Evolutionary conservation across 2,113 vertebrate genomes (phyloP).

Genomic region (Alosa alosa): DNA sequence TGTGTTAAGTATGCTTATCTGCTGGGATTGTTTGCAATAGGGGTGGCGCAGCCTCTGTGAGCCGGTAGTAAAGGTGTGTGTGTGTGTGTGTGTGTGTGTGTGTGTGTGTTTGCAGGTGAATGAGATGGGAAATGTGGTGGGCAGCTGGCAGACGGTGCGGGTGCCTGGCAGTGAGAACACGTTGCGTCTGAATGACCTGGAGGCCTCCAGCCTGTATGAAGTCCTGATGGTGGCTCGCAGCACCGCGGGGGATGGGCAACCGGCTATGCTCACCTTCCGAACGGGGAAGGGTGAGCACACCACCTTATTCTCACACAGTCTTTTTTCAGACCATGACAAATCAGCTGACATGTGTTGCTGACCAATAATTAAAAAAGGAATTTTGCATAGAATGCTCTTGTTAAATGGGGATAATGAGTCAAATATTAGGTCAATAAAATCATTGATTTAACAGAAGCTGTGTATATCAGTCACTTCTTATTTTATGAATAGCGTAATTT

Average conservation of each 20-base stretch:
- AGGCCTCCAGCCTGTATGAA: constrained; percentile 92
- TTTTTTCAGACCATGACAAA: not conserved
- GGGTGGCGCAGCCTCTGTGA: not conserved
- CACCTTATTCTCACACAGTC: not conserved
- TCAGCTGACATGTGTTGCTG: not conserved
- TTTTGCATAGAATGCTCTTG: not conserved
- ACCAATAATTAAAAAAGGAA: not conserved
- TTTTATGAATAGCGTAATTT: too few species aligned
- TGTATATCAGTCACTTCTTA: not conserved
- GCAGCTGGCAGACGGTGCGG: constrained; percentile 87
- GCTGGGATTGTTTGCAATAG: not conserved
- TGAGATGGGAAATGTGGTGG: constrained; percentile 69
- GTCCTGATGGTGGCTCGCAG: constrained; percentile 95
- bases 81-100: constrained; percentile 26
- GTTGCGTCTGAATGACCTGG: constrained; percentile 85
- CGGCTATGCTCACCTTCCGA: constrained; percentile 96
- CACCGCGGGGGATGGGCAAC: constrained; percentile 85
- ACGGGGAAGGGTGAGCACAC: constrained; percentile 86
- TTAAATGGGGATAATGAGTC: not conserved
- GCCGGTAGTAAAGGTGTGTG: constrained; percentile 18
- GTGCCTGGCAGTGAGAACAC: constrained; percentile 93
- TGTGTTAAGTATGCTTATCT: not conserved
- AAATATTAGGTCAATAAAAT: not conserved
- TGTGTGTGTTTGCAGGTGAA: constrained; percentile 77
- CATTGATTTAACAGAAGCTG: not conserved